A percentile compares a stretch with the other conserved stretches of the same genome.
Conservation (phyloP, 1,140 invertebrate species). For the Listronotus bonariensis region DNA sequence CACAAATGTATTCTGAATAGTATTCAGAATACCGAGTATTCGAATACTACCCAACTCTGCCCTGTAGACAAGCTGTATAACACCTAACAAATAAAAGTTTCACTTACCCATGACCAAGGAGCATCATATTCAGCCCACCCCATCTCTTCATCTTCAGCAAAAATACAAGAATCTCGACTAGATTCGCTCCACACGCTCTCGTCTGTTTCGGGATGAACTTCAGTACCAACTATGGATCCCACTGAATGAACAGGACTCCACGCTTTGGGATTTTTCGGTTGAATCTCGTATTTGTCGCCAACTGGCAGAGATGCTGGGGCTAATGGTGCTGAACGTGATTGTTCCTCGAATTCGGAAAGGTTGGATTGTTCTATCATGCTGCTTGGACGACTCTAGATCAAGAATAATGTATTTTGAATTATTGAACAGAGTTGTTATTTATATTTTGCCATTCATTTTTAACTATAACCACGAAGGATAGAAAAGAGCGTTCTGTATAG, state of each 20-base stretch:
- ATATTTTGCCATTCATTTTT: too few relatives aligned
- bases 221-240: constrained; percentile 76
- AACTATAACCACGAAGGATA: too few relatives aligned
- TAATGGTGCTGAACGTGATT: constrained; percentile 64
- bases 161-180: constrained; percentile 71
- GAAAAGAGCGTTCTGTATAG: too few relatives aligned
- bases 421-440: too few relatives aligned
- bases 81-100: neutral
- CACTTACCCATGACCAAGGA: constrained; percentile 71
- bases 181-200: constrained; percentile 77
- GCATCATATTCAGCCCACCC: constrained; percentile 78
- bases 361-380: constrained; percentile 58
- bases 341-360: constrained; percentile 63
- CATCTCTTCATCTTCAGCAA: constrained; percentile 74
- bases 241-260: constrained; percentile 84
- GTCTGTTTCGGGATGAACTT: constrained; percentile 80
- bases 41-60: too few relatives aligned
- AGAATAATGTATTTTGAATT: constrained; percentile 20
- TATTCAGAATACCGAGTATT: too few relatives aligned
- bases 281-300: constrained; percentile 58
- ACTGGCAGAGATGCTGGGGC: constrained; percentile 52
- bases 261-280: constrained; percentile 71
- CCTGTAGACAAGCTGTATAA: too few relatives aligned
- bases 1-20: too few relatives aligned
- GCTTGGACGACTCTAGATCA: constrained; percentile 59